Base-by-base conservation (phyloP, 2,113 vertebrate genomes). In the Myotis brandtii region DNA sequence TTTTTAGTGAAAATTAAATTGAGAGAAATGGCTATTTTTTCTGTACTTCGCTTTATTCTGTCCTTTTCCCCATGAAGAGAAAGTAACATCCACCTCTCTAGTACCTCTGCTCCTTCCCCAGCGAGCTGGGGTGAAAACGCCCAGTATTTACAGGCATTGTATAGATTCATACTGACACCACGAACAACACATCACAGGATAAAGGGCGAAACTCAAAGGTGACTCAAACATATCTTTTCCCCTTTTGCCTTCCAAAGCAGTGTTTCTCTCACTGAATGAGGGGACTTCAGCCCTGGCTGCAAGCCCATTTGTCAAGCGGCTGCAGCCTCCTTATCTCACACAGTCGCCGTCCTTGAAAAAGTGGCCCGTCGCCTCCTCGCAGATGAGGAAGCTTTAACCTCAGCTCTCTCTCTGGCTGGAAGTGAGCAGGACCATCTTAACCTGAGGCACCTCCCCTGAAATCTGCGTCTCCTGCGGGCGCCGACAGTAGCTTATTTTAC, bases 281-380 rank as follows among this genome's bases (percentile, higher is more conserved):
- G 17, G 43, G 34, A 91, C 90, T 94, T 97, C 20, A 67, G 40
- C 17, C 92, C 89, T 72, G 75, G 86, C 14, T 87, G 1, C 20
- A 69, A 50, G 82, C 93, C 30, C 67, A 88, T 95, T 93, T 95
- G 56, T 96, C 80, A 93, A 66, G 64, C 16, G 59, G 76, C 76
- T 86, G 43, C 10, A 21, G 83, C 37, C 70, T 91, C 67, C 56
- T 97, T 96, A 95, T 95, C 94, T 90, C 76, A n/a, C 70, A 75
- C 4, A 81, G 83, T 83, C 59, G 9, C 27, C n/a, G 81, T 48
- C 62, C 52, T 89, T 92, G 64, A 93, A 82, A 92, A 0, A 69
- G 59, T 0, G 11, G 5, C 27, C 67, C 86, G 32, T 52, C 13
- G 86, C 7, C 9, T 64, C 46, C 25, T 69, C 40, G 86, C 85